These are phyloP conservation scores for Octonoba sinensis DNA, from an alignment of 2,888 invertebrate genomes.

Conservation along the genomic window DNA sequence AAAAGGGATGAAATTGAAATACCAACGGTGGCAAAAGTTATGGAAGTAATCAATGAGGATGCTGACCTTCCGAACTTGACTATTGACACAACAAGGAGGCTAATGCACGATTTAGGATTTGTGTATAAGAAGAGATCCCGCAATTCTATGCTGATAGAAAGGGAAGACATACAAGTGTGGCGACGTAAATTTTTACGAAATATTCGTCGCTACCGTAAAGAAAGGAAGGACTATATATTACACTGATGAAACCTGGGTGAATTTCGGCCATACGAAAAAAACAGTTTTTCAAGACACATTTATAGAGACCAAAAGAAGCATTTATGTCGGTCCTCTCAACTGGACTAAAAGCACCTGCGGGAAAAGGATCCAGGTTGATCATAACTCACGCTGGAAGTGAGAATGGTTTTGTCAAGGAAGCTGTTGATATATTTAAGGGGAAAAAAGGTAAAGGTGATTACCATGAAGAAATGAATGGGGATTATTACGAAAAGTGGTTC, in stretches of 20 bases:
- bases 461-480: conserved; percentile 13
- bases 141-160: conserved; percentile 10
- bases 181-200: conserved; percentile 1
- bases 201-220: not conserved
- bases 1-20: conserved; percentile 16
- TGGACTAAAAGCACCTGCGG: conserved; percentile 14
- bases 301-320: conserved; percentile 13
- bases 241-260: conserved; percentile 8
- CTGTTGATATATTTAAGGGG: not conserved
- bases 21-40: conserved; percentile 15
- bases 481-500: conserved; percentile 18
- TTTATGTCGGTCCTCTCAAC: conserved; percentile 7
- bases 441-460: conserved; percentile 7
- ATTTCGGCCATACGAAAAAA: conserved; percentile 8
- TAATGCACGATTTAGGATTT: conserved; percentile 17
- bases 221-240: conserved; percentile 14
- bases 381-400: conserved; percentile 18
- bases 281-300: conserved; percentile 5
- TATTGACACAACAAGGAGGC: conserved; percentile 9
- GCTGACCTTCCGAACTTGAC: conserved; percentile 13
- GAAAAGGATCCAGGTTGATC: conserved; percentile 24
- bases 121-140: not conserved
- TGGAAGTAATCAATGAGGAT: not conserved
- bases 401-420: conserved; percentile 1
- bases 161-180: conserved; percentile 14